Evolutionary conservation across 2,797 vertebrate genomes (phyloP), one percentile per base, ranked within the genome.

Genomic region (Propithecus deckenii): DNA sequence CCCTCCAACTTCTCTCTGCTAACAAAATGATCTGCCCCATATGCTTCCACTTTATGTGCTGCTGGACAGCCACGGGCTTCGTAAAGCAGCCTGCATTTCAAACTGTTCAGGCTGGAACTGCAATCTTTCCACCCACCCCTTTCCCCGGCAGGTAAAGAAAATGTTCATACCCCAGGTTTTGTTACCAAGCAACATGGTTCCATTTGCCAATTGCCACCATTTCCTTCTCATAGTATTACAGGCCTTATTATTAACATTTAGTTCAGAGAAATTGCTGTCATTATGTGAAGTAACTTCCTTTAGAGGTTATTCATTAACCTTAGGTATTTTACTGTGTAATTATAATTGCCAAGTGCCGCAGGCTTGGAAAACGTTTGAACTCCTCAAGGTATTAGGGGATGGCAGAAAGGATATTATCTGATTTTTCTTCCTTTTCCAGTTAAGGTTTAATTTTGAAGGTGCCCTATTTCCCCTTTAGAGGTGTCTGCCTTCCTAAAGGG

Each of bases 271-370:
- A 99, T 99, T 99, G 99, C 99, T 99, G 99, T 99, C 99, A 99
- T 99, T 99, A 99, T 99, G 99, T 99, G 99, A 98, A 99, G 99
- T 99, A 99, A 99, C 99, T 99, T 99, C 99, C 99, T 99, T 99
- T 98, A 97, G 99, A 99, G 99, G 99, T 99, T 99, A 99, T 99
- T 99, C 99, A 99, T 99, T 99, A 99, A 99, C 99, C 98, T 98
- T 84, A 99, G 99, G 99, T 99, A 99, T 99, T 99, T 99, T 99
- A 99, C 99, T 99, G 98, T 99, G 98, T 98, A 98, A 99, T 99
- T 99, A 99, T 99, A 99, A 99, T 99, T 99, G 99, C 99, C 99
- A 99, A 99, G 99, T 98, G 99, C 99, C 99, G 98, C 98, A 98
- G 99, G 99, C 99, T 99, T 99, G 99, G 99, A 99, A 99, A 99